Evolutionary conservation across 2,888 invertebrate genomes (phyloP), one percentile per base, ranked within the genome.

Genomic region (Xylota sylvarum): DNA sequence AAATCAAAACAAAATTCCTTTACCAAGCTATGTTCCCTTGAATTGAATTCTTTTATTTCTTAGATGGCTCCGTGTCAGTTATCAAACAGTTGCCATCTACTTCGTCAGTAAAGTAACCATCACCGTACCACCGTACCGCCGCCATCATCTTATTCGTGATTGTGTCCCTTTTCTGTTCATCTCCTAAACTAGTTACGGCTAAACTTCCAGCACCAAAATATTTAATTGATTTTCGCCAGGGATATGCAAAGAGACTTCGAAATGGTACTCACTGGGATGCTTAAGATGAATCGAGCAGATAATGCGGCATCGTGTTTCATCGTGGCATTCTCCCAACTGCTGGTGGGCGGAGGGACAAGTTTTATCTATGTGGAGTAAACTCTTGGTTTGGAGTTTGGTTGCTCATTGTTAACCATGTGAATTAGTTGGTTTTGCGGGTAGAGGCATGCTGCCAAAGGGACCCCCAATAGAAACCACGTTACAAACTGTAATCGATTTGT

Each of bases 401-500:
- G 65, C 65, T 65, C 67, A 55, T 72, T 70, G 72, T 43, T 65
- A 65, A 70, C 70, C 70, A 72, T 46, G 55, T 65, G 65, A 37
- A 60, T 56, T 60, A 52, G 64, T 70, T 85, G 70, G 81, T 60
- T 60, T 70, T 80, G 76, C 40, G 80, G 74, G 9, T 52, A 27
- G 64, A 60, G 69, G 76, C 58, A 43, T 55, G 48, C 56, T 76
- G 80, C 80, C 76, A 80, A 69, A 4, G 64, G 40, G 35, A 10
- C 32, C n/a, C 55, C 48, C 50, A 50, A 60, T 56, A 62, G 23
- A 80, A 72, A 70, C 76, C 74, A 80, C 73, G 64, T 60, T 81
- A 85, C 85, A 85, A 76, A 70, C 76, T 76, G 58, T 85, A 85
- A 85, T 85, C 85, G 81, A 85, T 85, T 85, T 85, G 80, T 81